phyloP scores from a whole-genome alignment of 2,888 invertebrate genomes.

The Coelinius sp. region DNA sequence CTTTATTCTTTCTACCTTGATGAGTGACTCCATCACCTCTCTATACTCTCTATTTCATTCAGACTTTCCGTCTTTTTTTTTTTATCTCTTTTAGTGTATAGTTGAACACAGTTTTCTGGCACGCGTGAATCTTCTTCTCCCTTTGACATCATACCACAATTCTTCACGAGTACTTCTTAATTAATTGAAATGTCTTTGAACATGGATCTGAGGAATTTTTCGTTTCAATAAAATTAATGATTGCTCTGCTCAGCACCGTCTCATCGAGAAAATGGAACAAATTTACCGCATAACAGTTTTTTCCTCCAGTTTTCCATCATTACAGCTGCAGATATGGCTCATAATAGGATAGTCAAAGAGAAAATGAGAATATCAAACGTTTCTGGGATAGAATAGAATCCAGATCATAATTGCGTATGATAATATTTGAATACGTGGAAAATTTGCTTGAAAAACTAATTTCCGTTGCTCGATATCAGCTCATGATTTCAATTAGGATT shows the following conservation, averaged over 20 bases:
- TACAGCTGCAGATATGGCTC: background rate
- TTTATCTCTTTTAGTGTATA: background rate
- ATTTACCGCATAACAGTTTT: background rate
- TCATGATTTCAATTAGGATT: background rate
- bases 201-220: background rate
- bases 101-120: conserved; percentile 13
- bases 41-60: conserved; percentile 7
- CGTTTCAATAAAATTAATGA: background rate
- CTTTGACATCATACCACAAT: background rate
- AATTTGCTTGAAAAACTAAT: background rate
- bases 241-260: background rate
- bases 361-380: background rate
- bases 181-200: background rate
- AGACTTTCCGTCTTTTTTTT: background rate
- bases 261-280: background rate
- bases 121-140: conserved; percentile 11
- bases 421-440: background rate
- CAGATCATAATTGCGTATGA: background rate
- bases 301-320: background rate
- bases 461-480: background rate
- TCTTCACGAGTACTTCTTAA: background rate
- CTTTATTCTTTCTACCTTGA: background rate
- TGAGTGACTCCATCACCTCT: conserved; percentile 8
- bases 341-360: background rate
- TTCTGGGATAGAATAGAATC: background rate